Conservation (phyloP, 2,797 vertebrate species). For the Eulemur albifrons region DNA sequence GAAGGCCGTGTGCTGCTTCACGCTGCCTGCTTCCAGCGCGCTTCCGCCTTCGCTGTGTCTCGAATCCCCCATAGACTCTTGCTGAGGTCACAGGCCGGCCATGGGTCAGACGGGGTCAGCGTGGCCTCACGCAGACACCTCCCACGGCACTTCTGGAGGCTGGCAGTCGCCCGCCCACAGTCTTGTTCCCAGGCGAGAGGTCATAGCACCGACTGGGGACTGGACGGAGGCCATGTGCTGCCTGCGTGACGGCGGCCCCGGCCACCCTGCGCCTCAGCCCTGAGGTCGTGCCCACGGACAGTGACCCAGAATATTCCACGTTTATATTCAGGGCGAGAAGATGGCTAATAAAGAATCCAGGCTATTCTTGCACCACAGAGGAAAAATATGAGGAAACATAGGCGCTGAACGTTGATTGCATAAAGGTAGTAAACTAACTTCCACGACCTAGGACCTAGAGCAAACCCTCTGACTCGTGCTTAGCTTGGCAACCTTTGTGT, state of each 20-base stretch:
- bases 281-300: not conserved
- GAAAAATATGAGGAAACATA: not conserved
- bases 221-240: not conserved
- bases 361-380: not conserved
- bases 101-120: not conserved
- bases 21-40: not conserved
- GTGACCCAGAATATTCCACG: not conserved
- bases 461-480: not conserved
- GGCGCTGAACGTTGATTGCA: not conserved
- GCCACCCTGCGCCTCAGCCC: not conserved
- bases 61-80: not conserved
- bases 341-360: not conserved
- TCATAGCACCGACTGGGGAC: not conserved
- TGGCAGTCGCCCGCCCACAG: not conserved
- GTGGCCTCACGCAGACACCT: not conserved
- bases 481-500: not conserved
- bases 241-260: not conserved
- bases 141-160: not conserved
- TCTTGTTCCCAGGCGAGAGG: not conserved
- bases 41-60: not conserved
- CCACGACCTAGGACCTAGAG: not conserved
- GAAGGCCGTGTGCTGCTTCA: not conserved
- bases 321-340: not conserved
- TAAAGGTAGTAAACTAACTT: not conserved
- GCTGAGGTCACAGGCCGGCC: slow-evolving; percentile 10